Evolutionary conservation across 2,113 vertebrate genomes (phyloP), one percentile per base, ranked within the genome.

Genomic region (Anser cygnoides): DNA sequence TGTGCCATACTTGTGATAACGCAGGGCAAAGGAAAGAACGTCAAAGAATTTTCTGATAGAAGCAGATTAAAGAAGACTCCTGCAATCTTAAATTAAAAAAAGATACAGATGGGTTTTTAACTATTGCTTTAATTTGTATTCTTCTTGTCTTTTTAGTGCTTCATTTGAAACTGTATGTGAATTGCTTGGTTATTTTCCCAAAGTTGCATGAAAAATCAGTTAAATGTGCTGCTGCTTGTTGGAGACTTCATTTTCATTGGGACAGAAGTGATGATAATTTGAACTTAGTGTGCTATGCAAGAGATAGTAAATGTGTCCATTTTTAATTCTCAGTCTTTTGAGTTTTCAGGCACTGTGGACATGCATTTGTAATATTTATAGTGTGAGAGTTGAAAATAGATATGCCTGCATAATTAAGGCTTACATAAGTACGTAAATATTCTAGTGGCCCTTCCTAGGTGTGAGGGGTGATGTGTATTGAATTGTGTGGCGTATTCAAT

Each of bases 341-440:
- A 55, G 41, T 54, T 81, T 90, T 67, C 65, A 62, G 79, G 61
- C 68, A 20, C 61, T 22, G 54, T 75, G 66, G 65, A 28, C 67
- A 19, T 81, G 92, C 26, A 63, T 78, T 84, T 89, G 54, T 84
- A 25, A 39, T 72, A 66, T 93, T 93, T 92, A 54, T 84, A 89
- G 61, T 94, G 83, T 68, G 35, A 70, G 74, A 73, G 49, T 31
- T 89, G 80, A 62, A 90, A 84, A 84, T 84, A 94, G 88, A 72
- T 75, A 59, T 54, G 63, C 83, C 68, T 96, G 76, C 80, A 72
- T 93, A 89, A 91, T 91, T 75, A 65, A 87, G 86, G 25, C 62
- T 92, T 93, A 89, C 22, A 76, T 94, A 91, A 94, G 66, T 87
- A 92, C 92, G 89, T 73, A 87, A 73, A 92, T 96, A 70, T 63